A percentile compares a stretch with the other conserved stretches of the same genome.
Evolutionary conservation across 2,113 vertebrate genomes (phyloP).

Genomic region (Gavialis gangeticus): DNA sequence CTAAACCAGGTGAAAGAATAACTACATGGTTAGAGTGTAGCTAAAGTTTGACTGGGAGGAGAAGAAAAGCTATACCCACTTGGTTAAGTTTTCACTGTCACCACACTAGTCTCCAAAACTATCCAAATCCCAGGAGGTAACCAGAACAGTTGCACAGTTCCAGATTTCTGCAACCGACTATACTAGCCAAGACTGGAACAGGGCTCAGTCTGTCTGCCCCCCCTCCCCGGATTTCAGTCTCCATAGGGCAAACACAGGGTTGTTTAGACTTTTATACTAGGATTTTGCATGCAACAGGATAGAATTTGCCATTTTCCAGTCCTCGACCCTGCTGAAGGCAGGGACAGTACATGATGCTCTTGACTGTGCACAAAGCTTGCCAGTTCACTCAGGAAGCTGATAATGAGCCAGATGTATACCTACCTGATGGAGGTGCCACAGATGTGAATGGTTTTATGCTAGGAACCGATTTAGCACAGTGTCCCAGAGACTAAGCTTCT

Average conservation of each 20-base stretch:
- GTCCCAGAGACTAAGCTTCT: neutral
- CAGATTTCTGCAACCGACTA: neutral
- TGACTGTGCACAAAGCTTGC: neutral
- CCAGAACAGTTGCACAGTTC: neutral
- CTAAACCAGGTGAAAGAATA: neutral
- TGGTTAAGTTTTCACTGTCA: too few relatives aligned
- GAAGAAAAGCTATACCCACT: neutral
- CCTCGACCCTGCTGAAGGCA: neutral
- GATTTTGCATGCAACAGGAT: neutral
- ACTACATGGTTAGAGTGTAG: neutral
- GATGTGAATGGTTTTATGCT: neutral
- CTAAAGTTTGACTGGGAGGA: neutral
- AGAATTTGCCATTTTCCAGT: neutral
- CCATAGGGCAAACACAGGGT: neutral
- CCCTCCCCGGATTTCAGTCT: neutral
- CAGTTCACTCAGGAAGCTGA: neutral
- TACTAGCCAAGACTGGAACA: neutral
- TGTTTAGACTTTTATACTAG: neutral
- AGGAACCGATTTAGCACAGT: neutral
- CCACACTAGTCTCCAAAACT: neutral
- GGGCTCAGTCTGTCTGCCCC: neutral
- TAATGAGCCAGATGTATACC: neutral
- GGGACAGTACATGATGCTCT: neutral
- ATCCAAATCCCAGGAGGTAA: neutral
- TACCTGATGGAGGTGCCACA: neutral